phyloP scores from a whole-genome alignment of 2,888 invertebrate genomes.

The Atherix ibis region DNA sequence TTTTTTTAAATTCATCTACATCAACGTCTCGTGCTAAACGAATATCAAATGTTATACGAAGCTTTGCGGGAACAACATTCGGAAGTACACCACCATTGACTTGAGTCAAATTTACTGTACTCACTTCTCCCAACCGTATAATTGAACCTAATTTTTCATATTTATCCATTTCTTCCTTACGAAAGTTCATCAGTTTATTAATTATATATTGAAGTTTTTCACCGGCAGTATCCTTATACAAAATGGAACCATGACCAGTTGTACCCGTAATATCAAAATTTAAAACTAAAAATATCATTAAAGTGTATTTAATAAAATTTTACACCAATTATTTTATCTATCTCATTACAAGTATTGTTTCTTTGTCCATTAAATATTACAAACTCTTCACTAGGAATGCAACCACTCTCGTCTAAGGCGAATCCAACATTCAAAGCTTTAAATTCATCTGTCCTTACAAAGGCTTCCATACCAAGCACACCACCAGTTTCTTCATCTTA shows the following conservation, averaged over 20 bases:
- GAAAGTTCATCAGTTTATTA: slow-evolving; percentile 45
- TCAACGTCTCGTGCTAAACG: slow-evolving; percentile 44
- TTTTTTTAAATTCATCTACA: slow-evolving; percentile 40
- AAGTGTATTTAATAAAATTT: slow-evolving; percentile 36
- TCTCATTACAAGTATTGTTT: slow-evolving; percentile 14
- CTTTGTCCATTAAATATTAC: slow-evolving; percentile 48
- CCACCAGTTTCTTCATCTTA: slow-evolving; percentile 51
- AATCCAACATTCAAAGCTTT: slow-evolving; percentile 58
- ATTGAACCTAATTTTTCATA: slow-evolving; percentile 32
- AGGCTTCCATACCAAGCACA: slow-evolving; percentile 48
- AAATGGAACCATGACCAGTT: slow-evolving; percentile 64
- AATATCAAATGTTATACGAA: slow-evolving; percentile 49
- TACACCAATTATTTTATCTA: slow-evolving; percentile 11
- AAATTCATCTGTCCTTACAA: slow-evolving; percentile 50
- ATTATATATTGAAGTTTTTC: slow-evolving; percentile 51
- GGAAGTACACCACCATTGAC: slow-evolving; percentile 60
- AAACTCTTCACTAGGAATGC: slow-evolving; percentile 48
- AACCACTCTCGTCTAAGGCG: slow-evolving; percentile 66
- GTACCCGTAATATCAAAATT: slow-evolving; percentile 45
- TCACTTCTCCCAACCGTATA: slow-evolving; percentile 52
- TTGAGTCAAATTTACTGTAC: slow-evolving; percentile 56
- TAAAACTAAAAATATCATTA: neutral
- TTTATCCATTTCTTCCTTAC: slow-evolving; percentile 42
- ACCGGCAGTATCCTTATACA: slow-evolving; percentile 52
- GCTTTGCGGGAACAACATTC: slow-evolving; percentile 63